A percentile compares a stretch with the other conserved stretches of the same genome.
Evolutionary conservation across 1,140 invertebrate genomes (phyloP).

Genomic region (Stegodyphus dumicola): DNA sequence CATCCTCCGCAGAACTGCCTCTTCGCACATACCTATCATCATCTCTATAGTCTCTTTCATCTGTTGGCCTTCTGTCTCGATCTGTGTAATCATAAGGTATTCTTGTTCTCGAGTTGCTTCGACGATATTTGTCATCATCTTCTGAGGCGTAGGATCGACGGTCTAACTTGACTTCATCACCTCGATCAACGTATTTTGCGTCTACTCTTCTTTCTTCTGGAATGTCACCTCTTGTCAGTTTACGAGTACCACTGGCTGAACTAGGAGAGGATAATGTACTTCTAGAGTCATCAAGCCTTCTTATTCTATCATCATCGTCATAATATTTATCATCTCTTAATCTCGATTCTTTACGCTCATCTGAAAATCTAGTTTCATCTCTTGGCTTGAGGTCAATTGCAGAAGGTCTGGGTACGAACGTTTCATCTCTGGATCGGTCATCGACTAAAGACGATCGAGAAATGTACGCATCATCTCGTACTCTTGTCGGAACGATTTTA

Average conservation of each 20-base stretch:
- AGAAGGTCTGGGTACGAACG: not conserved
- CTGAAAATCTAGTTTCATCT: not conserved
- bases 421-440: not conserved
- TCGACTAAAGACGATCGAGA: not conserved
- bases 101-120: constrained; percentile 3
- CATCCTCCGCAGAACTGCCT: not conserved
- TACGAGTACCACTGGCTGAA: not conserved
- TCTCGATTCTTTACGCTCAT: not conserved
- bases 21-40: not conserved
- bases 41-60: not conserved
- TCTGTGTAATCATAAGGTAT: not conserved
- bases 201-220: not conserved
- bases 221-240: too few relatives aligned
- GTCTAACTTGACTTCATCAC: constrained; percentile 17
- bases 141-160: constrained; percentile 18
- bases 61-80: not conserved
- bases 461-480: not conserved
- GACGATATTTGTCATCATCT: constrained; percentile 17
- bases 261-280: too few relatives aligned
- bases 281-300: not conserved
- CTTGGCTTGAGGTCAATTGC: not conserved
- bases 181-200: not conserved
- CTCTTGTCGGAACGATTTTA: not conserved
- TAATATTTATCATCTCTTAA: not conserved
- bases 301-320: not conserved